Base-by-base conservation (phyloP, 2,888 invertebrate species). In the Galeruca laticollis region DNA sequence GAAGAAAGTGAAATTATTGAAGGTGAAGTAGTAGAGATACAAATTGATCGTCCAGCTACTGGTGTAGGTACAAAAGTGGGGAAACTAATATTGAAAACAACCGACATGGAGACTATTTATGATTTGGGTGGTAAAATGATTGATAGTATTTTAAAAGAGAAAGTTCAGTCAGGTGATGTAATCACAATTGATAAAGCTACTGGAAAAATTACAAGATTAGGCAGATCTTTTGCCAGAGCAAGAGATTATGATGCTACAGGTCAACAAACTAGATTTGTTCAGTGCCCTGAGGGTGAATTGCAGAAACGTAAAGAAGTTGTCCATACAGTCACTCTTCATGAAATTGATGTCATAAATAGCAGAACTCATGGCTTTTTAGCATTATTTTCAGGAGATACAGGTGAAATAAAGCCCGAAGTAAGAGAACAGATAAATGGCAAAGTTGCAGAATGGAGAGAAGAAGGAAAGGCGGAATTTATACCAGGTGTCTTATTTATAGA, bases 101-200 rank as follows among this genome's bases (percentile, higher is more conserved):
- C 98, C 0, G 99, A 99, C 85, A 99, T 99, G 99, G 99, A 99
- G 86, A 99, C 99, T 0, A 94, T 98, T 74, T 99, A 99, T 83
- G 99, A 99, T 84, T 89, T 99, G 83, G 99, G 99, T 1, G 94
- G 94, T 61, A 99, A 99, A 88, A 98, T 99, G 93, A 98, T 99
- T 65, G 98, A 99, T 84, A 95, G 96, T 64, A 89, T 98, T 68
- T 92, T 96, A 78, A 98, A 98, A 81, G 98, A 99, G 82, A 98
- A 98, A 88, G 95, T 96, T 1, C 95, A 95, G 88, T 94, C 95
- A 0, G 96, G 98, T 1, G 99, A 99, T 85, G 97, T 99, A 0
- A 94, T 99, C 18, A 98, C 98, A 6, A 99, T 99, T 79, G 99
- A 99, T 86, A 99, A 99, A 86, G 97, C 98, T 0, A 98, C 98